Evolutionary conservation across 2,797 vertebrate genomes (phyloP), one percentile per base, ranked within the genome.

Genomic region (Gallinago solitaria): DNA sequence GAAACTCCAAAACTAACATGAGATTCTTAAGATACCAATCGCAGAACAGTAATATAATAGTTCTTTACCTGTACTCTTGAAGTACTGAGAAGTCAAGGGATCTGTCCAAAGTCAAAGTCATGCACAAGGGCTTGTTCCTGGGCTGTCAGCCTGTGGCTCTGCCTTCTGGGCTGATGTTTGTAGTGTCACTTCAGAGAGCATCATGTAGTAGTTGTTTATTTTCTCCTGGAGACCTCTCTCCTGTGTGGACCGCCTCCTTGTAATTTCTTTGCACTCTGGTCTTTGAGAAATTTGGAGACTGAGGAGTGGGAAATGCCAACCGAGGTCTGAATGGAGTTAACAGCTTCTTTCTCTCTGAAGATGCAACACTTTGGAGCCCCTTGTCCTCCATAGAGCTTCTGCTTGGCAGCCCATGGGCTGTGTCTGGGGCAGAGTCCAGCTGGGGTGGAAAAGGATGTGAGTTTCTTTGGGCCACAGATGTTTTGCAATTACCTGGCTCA

Each of bases 1-100:
- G 87, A 88, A 93, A 91, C 86, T 95, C 77, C 65, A 71, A 89
- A 94, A 59, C 87, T 89, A 93, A 68, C 75, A 57, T 79, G 56
- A 90, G 70, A 63, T 90, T 93, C 70, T 89, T 71, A 56, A 91
- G 93, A 89, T 83, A 96, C 10, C 75, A 28, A 1, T 95, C 68
- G 79, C 51, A n/a, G 73, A 73, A 16, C 65, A 91, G 82, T 71
- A 73, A 54, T 70, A 37, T 32, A 77, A 39, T 43, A 76, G 84
- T 85, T 69, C 37, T 94, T 80, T 56, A 57, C 68, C 60, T 95
- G 37, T 88, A 24, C 47, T 89, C 24, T 86, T 85, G 74, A 86
- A 94, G 67, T 79, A 28, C 61, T 51, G 64, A 59, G 65, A 33
- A 81, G 61, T 91, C 82, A 67, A 6, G 39, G 82, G 33, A 7